Evolutionary conservation across 2,113 vertebrate species (phyloP), one percentile per base, ranked within the genome.

Genomic region (Eira barbara): DNA sequence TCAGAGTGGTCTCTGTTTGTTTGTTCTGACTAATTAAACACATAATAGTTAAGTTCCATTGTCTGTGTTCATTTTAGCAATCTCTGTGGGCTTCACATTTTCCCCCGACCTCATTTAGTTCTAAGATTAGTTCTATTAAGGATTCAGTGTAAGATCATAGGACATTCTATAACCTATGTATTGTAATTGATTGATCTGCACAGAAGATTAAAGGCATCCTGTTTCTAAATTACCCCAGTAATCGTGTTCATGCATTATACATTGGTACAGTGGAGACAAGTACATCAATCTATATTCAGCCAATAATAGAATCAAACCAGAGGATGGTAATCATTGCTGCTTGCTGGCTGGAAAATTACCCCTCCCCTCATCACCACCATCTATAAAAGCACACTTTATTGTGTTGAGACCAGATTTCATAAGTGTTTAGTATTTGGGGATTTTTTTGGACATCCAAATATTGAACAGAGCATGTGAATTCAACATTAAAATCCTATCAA

Each of bases 221-320:
- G 79, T 93, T 97, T 98, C 97, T 97, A 97, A 97, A 98, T 98
- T 94, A 97, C 34, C 80, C 87, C 45, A 94, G 85, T 97, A 97
- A 98, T 97, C 73, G 2, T 95, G 80, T 95, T 97, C 94, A 97
- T 97, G 86, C 88, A 98, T 97, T 98, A 91, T 97, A 98, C 96
- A 98, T 97, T 97, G 55, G 85, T 97, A 79, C 86, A 97, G 91
- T 97, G 97, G 78, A 97, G 94, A 94, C 29, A 94, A 98, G 94
- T 96, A 67, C 89, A 98, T 96, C 95, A 97, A 96, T 96, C 91
- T 97, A 18, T 95, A 89, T 93, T 97, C 89, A 94, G 57, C 90
- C 97, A 97, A 81, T 97, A 96, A 98, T 94, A 83, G 67, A 89
- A 89, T 88, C 65, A 97, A 98, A 73, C 12, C 91, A 97, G 91